Evolutionary conservation across 53 echinoderm and acorn worm species (phyloP), one percentile per base, ranked within the genome.

Genomic region (Echinarachnius parma): DNA sequence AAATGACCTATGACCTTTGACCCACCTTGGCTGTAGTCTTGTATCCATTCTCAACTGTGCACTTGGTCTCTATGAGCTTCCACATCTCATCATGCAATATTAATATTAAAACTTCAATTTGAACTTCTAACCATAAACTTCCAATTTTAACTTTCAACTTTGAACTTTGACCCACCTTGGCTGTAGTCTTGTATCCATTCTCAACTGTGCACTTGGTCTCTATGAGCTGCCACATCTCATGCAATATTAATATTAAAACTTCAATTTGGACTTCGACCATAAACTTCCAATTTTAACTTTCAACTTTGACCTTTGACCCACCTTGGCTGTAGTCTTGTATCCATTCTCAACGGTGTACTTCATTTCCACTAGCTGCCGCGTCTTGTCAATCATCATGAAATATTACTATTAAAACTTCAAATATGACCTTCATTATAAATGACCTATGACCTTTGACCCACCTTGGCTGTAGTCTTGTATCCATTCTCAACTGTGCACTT

Each of bases 381-480:
- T 90, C 52, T 58, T 84, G 50, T 95, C 95, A 55, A 91, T 95
- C 95, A 95, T 95, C 87, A 81, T 84, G 19, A n/a, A n/a, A n/a
- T n/a, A n/a, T n/a, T n/a, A n/a, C n/a, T n/a, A n/a, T n/a, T n/a
- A n/a, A n/a, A n/a, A n/a, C n/a, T n/a, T n/a, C n/a, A n/a, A n/a
- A n/a, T n/a, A n/a, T n/a, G n/a, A n/a, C n/a, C n/a, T n/a, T n/a
- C n/a, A n/a, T n/a, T n/a, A n/a, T n/a, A n/a, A n/a, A n/a, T n/a
- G n/a, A n/a, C n/a, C n/a, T n/a, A n/a, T n/a, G n/a, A n/a, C n/a
- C n/a, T n/a, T n/a, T n/a, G n/a, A n/a, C 55, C 36, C 74, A 90
- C 95, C 84, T 86, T 66, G 2, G 95, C 87, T 47, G 87, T 77
- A 31, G 90, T 90, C 24, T 79, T 78, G 64, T 87, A 84, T 9